Conservation (phyloP, 2,888 invertebrate species). For the Nezara viridula region DNA sequence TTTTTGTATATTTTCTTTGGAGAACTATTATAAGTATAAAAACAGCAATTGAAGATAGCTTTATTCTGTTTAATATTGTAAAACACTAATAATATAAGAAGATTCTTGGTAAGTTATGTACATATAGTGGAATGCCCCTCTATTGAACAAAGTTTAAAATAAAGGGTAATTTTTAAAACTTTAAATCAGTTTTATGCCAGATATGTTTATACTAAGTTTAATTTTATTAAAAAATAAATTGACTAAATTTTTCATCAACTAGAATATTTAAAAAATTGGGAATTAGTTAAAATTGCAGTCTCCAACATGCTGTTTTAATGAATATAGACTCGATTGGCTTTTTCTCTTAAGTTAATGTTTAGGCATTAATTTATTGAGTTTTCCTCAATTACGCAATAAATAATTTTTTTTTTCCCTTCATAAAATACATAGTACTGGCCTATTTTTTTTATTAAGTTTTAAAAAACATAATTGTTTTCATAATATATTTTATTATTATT, state of each 20-base stretch:
- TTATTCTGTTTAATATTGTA: background rate
- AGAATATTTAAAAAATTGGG: background rate
- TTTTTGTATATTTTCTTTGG: background rate
- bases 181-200: no score
- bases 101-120: background rate
- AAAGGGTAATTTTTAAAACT: no score
- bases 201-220: no score
- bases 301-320: no score
- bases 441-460: background rate
- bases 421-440: background rate
- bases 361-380: background rate
- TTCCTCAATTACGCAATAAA: no score
- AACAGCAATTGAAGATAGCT: background rate
- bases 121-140: background rate
- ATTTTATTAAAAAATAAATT: no score
- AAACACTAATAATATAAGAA: background rate
- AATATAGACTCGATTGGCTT: no score
- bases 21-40: background rate
- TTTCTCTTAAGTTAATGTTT: background rate
- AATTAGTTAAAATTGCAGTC: background rate
- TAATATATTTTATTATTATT: background rate
- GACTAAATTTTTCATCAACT: background rate
- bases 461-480: background rate
- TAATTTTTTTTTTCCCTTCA: no score
- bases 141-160: no score